Percentiles rank a stretch among this genome's conserved stretches.
Evolutionary conservation across 1,140 invertebrate species (phyloP).

Genomic region (Aradophagus sp.): DNA sequence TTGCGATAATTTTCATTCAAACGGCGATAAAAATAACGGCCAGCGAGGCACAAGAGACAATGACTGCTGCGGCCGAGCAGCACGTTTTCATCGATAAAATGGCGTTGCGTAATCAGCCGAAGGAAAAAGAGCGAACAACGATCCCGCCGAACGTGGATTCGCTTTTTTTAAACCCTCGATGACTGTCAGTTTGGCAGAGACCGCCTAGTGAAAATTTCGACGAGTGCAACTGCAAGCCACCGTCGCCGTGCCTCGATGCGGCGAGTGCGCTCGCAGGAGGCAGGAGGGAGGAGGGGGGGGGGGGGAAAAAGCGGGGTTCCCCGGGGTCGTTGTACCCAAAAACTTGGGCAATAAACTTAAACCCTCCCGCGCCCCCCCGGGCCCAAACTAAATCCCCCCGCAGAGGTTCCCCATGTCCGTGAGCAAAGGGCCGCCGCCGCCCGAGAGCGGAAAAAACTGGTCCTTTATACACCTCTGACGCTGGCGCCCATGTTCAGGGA

Average conservation of each 20-base stretch:
- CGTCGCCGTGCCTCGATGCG: conserved; percentile 42
- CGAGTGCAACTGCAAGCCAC: conserved; percentile 39
- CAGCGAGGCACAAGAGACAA: too few species aligned
- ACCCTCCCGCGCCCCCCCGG: conserved; percentile 64
- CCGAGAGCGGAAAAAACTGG: conserved; percentile 56
- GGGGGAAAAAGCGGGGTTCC: conserved; percentile 68
- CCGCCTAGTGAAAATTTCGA: conserved; percentile 7
- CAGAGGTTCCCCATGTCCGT: conserved; percentile 69
- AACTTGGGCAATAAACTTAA: conserved; percentile 76
- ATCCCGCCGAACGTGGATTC: too few species aligned
- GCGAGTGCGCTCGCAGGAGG: conserved; percentile 61
- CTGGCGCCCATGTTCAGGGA: too few species aligned
- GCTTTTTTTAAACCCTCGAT: too few species aligned
- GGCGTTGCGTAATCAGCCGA: too few species aligned
- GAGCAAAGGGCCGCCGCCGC: conserved; percentile 57
- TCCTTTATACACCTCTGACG: too few species aligned
- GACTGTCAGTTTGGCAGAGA: too few species aligned
- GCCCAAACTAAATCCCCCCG: conserved; percentile 63
- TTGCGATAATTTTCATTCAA: conserved; percentile 19
- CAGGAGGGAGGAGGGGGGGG: too few species aligned
- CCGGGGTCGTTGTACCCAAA: conserved; percentile 74
- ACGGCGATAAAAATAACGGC: conserved; percentile 1
- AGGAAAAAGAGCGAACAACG: too few species aligned
- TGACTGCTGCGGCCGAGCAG: too few species aligned
- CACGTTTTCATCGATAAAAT: too few species aligned